Evolutionary conservation across 2,113 vertebrate species (phyloP), one percentile per base, ranked within the genome.

Genomic region (Chrysochloris asiatica): DNA sequence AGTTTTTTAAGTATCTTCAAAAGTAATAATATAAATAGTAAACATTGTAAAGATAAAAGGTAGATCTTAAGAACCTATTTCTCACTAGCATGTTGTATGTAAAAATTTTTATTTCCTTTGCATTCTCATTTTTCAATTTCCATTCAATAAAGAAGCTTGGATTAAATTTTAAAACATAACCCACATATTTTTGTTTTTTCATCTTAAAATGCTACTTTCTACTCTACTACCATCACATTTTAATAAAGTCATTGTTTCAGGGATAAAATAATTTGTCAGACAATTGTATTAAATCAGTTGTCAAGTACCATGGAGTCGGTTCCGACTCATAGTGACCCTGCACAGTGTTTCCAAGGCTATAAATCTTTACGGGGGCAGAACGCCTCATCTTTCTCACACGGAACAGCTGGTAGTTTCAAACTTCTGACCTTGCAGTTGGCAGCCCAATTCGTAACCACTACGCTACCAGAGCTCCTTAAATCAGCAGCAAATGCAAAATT

Each of bases 81-180:
- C 19, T 65, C 2, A 83, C 2, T 4, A 72, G 2, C 1, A 47
- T 41, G 5, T 3, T 63, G 0, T 75, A 43, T 50, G 19, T 8
- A 54, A 33, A 61, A 1, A 30, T 28, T 78, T 88, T 48, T 10
- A 6, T 41, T 84, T 65, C 9, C 50, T 77, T 91, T 17, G 3
- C 26, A 24, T 50, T 61, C 56, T 33, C 33, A 10, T 11, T 56
- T 75, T 80, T 75, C 78, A 54, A 3, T 33, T 52, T 24, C 2
- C 3, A 48, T 28, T 36, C 0, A 54, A 36, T 33, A n/a, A 2
- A 61, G 4, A 61, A 1, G 43, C 16, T 22, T 45, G 59, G 2
- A 19, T 56, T 22, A 93, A 82, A 77, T 24, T 56, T n/a, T 26
- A 22, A 69, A 83, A 77, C 56, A 11, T 19, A 94, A 72, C 10